Conservation (phyloP, 2,113 vertebrate genomes). For the Misgurnus anguillicaudatus region DNA sequence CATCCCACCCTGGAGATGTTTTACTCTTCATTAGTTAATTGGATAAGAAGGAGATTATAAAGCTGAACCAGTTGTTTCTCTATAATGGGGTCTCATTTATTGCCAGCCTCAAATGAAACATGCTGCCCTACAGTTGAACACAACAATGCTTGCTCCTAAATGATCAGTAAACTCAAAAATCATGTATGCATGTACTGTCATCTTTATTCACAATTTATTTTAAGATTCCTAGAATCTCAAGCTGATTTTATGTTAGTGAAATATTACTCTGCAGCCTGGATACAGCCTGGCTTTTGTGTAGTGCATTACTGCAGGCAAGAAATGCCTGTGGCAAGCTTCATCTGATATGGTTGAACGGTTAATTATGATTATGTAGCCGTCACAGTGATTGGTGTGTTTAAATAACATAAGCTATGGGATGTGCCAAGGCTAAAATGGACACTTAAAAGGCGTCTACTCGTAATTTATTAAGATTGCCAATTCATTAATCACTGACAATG, state of each 20-base stretch:
- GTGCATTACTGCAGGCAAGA: no score
- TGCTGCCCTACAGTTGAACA: conserved; percentile 35
- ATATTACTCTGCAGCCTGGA: no score
- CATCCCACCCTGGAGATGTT: conserved; percentile 10
- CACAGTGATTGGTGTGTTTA: neutral
- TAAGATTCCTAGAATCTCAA: neutral
- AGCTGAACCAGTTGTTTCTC: conserved; percentile 41
- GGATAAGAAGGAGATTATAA: conserved; percentile 26
- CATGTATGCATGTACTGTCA: neutral
- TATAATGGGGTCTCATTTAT: conserved; percentile 44
- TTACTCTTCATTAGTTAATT: neutral
- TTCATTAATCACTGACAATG: conserved; percentile 15
- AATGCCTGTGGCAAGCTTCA: neutral
- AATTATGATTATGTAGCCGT: conserved; percentile 1
- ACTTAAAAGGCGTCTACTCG: neutral
- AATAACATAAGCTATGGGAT: neutral
- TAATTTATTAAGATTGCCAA: conserved; percentile 11
- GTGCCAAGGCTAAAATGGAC: neutral
- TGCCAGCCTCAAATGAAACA: conserved; percentile 44
- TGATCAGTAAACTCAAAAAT: conserved; percentile 23
- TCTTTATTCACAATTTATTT: neutral
- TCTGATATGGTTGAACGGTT: neutral
- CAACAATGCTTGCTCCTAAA: conserved; percentile 38
- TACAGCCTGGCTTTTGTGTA: no score
- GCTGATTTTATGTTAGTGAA: no score